These are phyloP conservation scores for Vesta saturnalis DNA, from an alignment of 2,888 invertebrate genomes.

Conservation along the genomic window DNA sequence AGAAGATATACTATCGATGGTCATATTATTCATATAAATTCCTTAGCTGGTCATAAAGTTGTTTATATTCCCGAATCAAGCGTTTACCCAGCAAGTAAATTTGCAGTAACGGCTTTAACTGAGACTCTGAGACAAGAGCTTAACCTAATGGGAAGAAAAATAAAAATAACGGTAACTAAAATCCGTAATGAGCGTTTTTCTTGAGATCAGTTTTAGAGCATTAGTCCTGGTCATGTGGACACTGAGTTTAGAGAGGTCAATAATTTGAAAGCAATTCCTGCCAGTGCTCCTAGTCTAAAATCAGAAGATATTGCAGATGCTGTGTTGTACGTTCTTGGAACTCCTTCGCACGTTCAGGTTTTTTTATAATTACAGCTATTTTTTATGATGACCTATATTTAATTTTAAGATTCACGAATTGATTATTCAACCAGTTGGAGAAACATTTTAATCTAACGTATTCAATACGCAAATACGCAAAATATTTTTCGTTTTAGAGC, in stretches of 20 bases:
- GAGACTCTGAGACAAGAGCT: conserved; percentile 63
- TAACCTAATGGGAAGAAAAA: too few species aligned
- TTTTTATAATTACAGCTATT: neutral
- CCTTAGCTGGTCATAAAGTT: conserved; percentile 50
- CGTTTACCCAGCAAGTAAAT: conserved; percentile 63
- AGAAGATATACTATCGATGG: conserved; percentile 1
- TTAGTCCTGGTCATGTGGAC: conserved; percentile 48
- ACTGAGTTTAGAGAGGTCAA: conserved; percentile 40
- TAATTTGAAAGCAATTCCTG: neutral
- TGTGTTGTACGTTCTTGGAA: conserved; percentile 45
- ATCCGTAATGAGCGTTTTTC: conserved; percentile 12
- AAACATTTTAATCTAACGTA: too few species aligned
- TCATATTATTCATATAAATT: conserved; percentile 21
- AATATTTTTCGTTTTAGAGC: too few species aligned
- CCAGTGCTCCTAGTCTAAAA: conserved; percentile 26
- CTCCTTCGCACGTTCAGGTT: conserved; percentile 49
- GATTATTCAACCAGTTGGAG: conserved; percentile 15
- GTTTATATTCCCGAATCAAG: conserved; percentile 52
- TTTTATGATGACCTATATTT: neutral
- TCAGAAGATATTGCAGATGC: conserved; percentile 46
- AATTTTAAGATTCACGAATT: conserved; percentile 27
- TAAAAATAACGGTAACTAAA: too few species aligned
- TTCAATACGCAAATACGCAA: too few species aligned
- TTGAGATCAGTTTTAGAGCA: conserved; percentile 41
- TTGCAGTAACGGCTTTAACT: conserved; percentile 61